Conservation (phyloP, 2,888 invertebrate genomes). For the Aplocera efformata region DNA sequence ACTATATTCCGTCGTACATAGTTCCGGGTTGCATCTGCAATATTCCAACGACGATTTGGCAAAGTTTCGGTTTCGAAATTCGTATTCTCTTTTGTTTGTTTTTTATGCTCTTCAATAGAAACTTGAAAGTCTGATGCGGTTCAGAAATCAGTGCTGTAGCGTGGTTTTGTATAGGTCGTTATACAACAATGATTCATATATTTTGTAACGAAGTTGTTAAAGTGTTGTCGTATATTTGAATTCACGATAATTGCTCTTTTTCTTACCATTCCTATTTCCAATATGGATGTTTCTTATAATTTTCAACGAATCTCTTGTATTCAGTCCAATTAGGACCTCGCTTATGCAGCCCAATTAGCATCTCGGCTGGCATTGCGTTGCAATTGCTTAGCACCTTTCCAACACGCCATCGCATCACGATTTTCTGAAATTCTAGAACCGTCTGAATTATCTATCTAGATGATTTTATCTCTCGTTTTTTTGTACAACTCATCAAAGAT, state of each 20-base stretch:
- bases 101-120: slow-evolving; percentile 8
- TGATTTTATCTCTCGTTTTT: slow-evolving; percentile 3
- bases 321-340: slow-evolving; percentile 44
- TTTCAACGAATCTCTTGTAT: slow-evolving; percentile 20
- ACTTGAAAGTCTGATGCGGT: slow-evolving; percentile 16
- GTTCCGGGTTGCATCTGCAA: slow-evolving; percentile 14
- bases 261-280: no score
- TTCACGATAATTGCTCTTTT: no score
- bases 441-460: slow-evolving; percentile 15
- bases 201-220: neutral
- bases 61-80: slow-evolving; percentile 1
- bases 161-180: slow-evolving; percentile 14
- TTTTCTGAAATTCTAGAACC: slow-evolving; percentile 16
- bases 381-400: slow-evolving; percentile 21
- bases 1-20: slow-evolving; percentile 11
- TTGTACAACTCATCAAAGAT: no score
- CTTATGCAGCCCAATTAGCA: slow-evolving; percentile 44
- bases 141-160: slow-evolving; percentile 11
- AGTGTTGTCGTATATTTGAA: no score
- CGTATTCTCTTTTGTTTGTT: slow-evolving; percentile 4
- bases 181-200: neutral
- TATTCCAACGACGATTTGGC: slow-evolving; percentile 2
- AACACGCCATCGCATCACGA: slow-evolving; percentile 1
- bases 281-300: no score
- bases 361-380: slow-evolving; percentile 22